These are phyloP conservation scores for Trachelus tabidus DNA, from an alignment of 2,888 invertebrate genomes.

Conservation along the genomic window DNA sequence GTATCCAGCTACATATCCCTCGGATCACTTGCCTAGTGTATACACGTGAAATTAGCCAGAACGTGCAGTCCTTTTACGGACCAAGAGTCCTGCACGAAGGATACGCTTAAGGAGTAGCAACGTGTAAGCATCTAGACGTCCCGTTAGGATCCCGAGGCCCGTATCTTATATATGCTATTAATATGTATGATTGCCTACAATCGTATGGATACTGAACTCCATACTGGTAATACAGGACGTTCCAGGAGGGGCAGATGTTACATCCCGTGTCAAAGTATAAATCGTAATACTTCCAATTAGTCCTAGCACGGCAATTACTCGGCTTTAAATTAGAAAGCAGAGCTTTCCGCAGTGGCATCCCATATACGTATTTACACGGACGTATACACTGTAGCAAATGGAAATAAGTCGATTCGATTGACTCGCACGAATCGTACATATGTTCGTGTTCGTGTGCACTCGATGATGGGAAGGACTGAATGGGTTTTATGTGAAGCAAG, in stretches of 20 bases:
- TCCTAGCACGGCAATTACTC: slow-evolving; percentile 40
- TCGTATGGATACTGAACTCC: slow-evolving; percentile 43
- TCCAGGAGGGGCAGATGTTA: slow-evolving; percentile 29
- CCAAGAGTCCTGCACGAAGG: slow-evolving; percentile 16
- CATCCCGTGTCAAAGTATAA: slow-evolving; percentile 29
- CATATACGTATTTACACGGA: too few species aligned
- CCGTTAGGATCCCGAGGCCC: slow-evolving; percentile 34
- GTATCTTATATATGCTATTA: slow-evolving; percentile 47
- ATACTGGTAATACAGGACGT: slow-evolving; percentile 28
- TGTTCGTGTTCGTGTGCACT: neutral
- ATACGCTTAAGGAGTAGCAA: slow-evolving; percentile 1
- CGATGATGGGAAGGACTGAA: neutral
- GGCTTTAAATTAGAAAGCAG: slow-evolving; percentile 36
- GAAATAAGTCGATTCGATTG: neutral
- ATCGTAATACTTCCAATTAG: slow-evolving; percentile 46
- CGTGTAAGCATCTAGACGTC: slow-evolving; percentile 18
- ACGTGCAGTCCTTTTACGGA: slow-evolving; percentile 29
- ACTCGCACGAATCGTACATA: neutral
- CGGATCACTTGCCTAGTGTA: neutral
- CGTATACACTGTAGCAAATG: neutral
- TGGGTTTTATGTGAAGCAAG: neutral
- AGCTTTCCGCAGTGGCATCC: slow-evolving; percentile 3
- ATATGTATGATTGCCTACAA: slow-evolving; percentile 56
- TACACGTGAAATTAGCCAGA: neutral
- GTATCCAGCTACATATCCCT: too few species aligned